phyloP scores from a whole-genome alignment of 1,140 invertebrate species.

The Phthorimaea operculella region DNA sequence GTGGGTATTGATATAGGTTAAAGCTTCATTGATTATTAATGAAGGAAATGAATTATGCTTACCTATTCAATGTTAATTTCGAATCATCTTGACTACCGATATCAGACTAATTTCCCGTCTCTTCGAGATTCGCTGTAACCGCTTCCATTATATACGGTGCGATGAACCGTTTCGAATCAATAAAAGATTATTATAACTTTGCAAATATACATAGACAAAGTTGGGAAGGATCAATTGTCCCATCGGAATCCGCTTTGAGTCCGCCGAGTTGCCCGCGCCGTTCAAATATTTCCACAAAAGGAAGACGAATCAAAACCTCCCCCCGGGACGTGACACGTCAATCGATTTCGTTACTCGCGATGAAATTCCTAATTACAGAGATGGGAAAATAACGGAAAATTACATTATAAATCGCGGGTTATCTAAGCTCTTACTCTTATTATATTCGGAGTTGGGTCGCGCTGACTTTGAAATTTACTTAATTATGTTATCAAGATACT shows the following conservation, averaged over 20 bases:
- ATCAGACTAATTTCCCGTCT: background rate
- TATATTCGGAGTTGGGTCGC: constrained; percentile 41
- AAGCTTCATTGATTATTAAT: background rate
- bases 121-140: background rate
- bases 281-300: constrained; percentile 13
- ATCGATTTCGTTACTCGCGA: constrained; percentile 22
- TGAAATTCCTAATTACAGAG: constrained; percentile 36
- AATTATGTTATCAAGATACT: constrained; percentile 53
- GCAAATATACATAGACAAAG: constrained; percentile 13
- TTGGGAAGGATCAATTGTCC: constrained; percentile 12
- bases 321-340: constrained; percentile 17
- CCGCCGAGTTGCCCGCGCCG: constrained; percentile 4
- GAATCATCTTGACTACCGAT: background rate
- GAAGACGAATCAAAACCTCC: constrained; percentile 11
- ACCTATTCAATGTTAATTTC: background rate
- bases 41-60: background rate
- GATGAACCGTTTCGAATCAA: constrained; percentile 11
- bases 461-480: constrained; percentile 52
- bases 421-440: constrained; percentile 40
- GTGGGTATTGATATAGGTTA: background rate
- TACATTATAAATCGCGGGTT: constrained; percentile 36
- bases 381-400: constrained; percentile 41
- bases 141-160: background rate
- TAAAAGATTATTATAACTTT: constrained; percentile 18
- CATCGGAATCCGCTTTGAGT: constrained; percentile 13